phyloP scores from a whole-genome alignment of 2,888 invertebrate species.

The Mythimna ferrago region DNA sequence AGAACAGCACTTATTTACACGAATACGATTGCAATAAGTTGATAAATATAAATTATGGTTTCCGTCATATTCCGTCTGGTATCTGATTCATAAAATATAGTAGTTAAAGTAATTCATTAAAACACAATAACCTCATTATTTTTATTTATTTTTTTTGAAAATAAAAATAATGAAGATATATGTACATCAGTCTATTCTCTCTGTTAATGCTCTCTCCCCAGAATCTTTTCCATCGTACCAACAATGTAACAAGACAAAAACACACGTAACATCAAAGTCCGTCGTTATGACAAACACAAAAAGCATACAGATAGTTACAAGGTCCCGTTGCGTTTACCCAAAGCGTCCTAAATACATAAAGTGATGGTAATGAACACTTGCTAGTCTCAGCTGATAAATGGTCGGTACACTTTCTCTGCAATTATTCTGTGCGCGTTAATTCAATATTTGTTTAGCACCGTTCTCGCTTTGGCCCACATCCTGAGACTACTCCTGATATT shows the following conservation, averaged over 20 bases:
- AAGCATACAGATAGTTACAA: conserved; percentile 60
- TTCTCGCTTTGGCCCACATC: conserved; percentile 80
- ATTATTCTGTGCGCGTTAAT: conserved; percentile 87
- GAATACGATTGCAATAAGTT: too few species aligned
- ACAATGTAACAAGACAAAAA: conserved; percentile 3
- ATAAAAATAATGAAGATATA: too few species aligned
- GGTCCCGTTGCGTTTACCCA: conserved; percentile 54
- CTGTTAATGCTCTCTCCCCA: too few species aligned
- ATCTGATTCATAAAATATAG: too few species aligned
- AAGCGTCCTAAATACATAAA: conserved; percentile 66
- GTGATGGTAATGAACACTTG: conserved; percentile 65
- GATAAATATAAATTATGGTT: too few species aligned
- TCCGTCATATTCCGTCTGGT: too few species aligned
- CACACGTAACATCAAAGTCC: conserved; percentile 32
- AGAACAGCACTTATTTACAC: too few species aligned
- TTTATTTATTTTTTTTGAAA: too few species aligned
- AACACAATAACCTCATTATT: too few species aligned
- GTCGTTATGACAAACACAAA: conserved; percentile 49
- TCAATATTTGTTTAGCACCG: conserved; percentile 88
- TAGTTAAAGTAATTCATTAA: too few species aligned
- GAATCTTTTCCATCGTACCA: neutral
- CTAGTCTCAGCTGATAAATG: conserved; percentile 65
- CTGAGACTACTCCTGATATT: conserved; percentile 74
- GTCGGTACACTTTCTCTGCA: conserved; percentile 82
- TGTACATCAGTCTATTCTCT: too few species aligned